Conservation (phyloP, 2,113 vertebrate species). For the Caretta caretta region DNA sequence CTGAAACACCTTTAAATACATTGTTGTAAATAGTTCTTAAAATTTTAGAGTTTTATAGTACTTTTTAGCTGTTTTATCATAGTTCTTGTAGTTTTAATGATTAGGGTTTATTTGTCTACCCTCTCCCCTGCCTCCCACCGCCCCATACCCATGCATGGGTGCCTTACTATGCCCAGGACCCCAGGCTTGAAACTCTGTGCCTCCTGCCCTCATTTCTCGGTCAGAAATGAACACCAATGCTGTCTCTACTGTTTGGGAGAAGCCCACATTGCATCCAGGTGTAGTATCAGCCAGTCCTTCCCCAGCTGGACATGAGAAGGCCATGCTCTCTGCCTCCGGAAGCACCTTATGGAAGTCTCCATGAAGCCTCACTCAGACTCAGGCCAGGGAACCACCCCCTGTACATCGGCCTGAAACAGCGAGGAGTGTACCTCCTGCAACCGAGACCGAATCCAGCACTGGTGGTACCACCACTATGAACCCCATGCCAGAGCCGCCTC, state of each 20-base stretch:
- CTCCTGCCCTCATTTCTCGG: neutral
- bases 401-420: neutral
- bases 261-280: neutral
- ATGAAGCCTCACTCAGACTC: neutral
- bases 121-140: too few species aligned
- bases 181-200: neutral
- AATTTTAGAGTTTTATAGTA: neutral
- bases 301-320: neutral
- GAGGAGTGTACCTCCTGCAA: neutral
- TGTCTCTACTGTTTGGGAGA: neutral
- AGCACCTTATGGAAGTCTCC: neutral
- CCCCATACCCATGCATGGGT: too few species aligned
- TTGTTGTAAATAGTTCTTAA: neutral
- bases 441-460: neutral
- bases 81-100: too few species aligned
- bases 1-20: neutral
- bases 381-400: too few species aligned
- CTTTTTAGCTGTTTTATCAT: too few species aligned
- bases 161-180: too few species aligned
- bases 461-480: neutral
- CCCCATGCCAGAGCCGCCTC: too few species aligned
- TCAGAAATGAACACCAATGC: neutral
- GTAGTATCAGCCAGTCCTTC: neutral
- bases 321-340: neutral
- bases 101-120: neutral